Percentiles rank a stretch among this genome's conserved stretches.
These are phyloP conservation scores for Drosophila repletoides DNA, from an alignment of 1,140 invertebrate genomes.

Conservation along the genomic window DNA sequence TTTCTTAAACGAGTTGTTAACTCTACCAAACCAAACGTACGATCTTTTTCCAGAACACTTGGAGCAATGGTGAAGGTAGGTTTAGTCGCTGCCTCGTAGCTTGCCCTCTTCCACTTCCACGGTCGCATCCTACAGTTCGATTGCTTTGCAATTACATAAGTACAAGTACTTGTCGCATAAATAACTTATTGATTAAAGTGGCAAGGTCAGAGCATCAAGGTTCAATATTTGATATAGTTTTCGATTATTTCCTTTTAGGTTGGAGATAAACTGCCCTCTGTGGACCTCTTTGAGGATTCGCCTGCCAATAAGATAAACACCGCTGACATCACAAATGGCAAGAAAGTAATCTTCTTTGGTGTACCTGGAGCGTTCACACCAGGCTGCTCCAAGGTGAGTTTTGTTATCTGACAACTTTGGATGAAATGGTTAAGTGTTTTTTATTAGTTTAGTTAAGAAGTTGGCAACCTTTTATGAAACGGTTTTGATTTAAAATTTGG, in stretches of 20 bases:
- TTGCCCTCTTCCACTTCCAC: too few relatives aligned
- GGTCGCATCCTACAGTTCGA: too few relatives aligned
- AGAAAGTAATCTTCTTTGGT: conserved; percentile 94
- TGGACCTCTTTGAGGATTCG: conserved; percentile 92
- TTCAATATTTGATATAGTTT: conserved; percentile 13
- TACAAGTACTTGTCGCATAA: conserved; percentile 35
- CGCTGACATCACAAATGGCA: conserved; percentile 88
- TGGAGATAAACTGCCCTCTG: conserved; percentile 91
- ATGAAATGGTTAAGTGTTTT: too few relatives aligned
- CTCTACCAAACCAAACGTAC: conserved; percentile 47
- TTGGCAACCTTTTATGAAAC: too few relatives aligned
- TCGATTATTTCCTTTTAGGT: conserved; percentile 84
- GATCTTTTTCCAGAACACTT: conserved; percentile 59
- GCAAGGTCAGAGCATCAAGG: conserved; percentile 43
- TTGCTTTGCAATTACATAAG: conserved; percentile 8
- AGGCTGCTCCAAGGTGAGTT: conserved; percentile 92
- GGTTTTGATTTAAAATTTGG: too few relatives aligned
- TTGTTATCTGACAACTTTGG: too few relatives aligned
- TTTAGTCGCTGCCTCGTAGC: background rate
- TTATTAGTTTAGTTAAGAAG: too few relatives aligned
- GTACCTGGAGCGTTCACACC: conserved; percentile 98
- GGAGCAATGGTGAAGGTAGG: conserved; percentile 71
- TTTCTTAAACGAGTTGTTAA: conserved; percentile 64
- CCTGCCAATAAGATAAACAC: conserved; percentile 94
- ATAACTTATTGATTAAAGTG: conserved; percentile 64